These are phyloP conservation scores for Hiodon tergisus DNA, from an alignment of 2,113 vertebrate genomes.

Conservation along the genomic window DNA sequence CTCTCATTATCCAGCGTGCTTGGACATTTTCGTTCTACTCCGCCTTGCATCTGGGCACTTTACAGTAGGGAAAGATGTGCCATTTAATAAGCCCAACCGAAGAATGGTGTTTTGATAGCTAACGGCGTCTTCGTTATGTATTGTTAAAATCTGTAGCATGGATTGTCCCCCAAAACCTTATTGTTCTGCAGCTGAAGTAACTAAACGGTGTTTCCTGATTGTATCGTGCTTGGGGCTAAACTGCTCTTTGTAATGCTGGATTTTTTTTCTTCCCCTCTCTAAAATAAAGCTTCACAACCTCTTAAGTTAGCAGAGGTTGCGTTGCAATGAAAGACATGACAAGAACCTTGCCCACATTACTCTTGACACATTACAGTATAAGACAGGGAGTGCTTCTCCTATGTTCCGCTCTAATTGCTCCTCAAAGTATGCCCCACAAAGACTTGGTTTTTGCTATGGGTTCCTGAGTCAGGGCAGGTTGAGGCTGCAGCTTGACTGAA, in stretches of 20 bases:
- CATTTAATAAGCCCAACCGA: conserved; percentile 18
- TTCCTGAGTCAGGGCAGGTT: background rate
- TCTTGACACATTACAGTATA: too few relatives aligned
- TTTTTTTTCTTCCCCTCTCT: background rate
- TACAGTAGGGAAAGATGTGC: conserved; percentile 14
- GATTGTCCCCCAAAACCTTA: conserved; percentile 11
- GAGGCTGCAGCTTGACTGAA: background rate
- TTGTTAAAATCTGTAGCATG: background rate
- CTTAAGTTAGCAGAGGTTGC: too few relatives aligned
- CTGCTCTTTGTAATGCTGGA: background rate
- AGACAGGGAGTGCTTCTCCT: background rate
- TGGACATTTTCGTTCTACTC: conserved; percentile 16
- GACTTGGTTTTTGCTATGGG: too few relatives aligned
- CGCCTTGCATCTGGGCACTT: conserved; percentile 1
- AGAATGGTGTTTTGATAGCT: conserved; percentile 10
- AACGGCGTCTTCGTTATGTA: conserved; percentile 3
- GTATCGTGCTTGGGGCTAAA: background rate
- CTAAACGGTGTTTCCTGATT: background rate
- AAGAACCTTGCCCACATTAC: too few relatives aligned
- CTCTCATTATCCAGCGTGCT: conserved; percentile 46
- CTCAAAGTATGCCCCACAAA: background rate
- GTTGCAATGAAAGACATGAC: too few relatives aligned
- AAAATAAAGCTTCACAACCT: too few relatives aligned
- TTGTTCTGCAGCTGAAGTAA: background rate
- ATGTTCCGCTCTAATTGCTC: background rate